Evolutionary conservation across 2,113 vertebrate species (phyloP).

Genomic region (Ranitomeya imitator): DNA sequence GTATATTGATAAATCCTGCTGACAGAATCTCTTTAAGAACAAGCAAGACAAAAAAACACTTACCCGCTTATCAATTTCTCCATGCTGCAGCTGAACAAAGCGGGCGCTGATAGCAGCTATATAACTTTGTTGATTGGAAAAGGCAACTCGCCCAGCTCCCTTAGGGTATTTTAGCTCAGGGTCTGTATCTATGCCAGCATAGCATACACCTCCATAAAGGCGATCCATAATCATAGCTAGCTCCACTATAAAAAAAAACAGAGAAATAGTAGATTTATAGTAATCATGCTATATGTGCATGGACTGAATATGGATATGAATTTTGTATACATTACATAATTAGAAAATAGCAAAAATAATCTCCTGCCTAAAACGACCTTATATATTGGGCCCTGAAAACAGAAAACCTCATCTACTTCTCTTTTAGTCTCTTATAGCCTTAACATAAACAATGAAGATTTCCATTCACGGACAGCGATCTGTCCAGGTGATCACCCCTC

Average conservation of each 20-base stretch:
- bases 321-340: neutral
- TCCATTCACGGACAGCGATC: neutral
- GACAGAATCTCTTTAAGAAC: neutral
- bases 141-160: constrained; percentile 95
- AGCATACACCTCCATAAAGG: constrained; percentile 97
- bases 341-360: neutral
- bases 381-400: neutral
- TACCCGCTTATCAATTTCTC: constrained; percentile 99
- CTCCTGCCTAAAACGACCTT: neutral
- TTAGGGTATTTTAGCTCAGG: constrained; percentile 99
- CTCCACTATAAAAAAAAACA: constrained; percentile 79
- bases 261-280: neutral
- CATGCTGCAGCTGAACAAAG: constrained; percentile 99
- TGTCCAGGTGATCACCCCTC: neutral
- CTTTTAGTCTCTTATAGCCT: neutral
- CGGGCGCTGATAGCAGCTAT: constrained; percentile 99
- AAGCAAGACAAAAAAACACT: constrained; percentile 61
- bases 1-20: no score
- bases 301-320: neutral
- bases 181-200: constrained; percentile 98
- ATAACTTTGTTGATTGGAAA: constrained; percentile 99
- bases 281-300: neutral
- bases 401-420: neutral
- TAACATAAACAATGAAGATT: neutral
- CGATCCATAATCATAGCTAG: constrained; percentile 99